Percentiles rank a stretch among this genome's conserved stretches.
phyloP scores from a whole-genome alignment of 37 sponge, comb jelly and placozoan genomes.

The Trichoplax adhaerens region DNA sequence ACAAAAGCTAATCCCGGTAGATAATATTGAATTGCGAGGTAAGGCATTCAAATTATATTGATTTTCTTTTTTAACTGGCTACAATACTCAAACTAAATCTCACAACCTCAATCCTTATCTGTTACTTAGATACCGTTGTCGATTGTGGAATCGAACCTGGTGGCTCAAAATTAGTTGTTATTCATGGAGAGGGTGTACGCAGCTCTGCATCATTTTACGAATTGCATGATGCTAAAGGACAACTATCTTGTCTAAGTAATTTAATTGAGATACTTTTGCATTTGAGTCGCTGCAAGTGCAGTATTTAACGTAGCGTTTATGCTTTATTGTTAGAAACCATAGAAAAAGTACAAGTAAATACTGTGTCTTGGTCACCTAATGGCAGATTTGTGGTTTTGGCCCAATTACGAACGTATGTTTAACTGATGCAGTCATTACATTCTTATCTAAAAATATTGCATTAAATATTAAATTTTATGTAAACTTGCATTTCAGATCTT shows the following conservation, averaged over 20 bases:
- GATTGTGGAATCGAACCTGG: conserved; percentile 31
- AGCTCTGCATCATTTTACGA: conserved; percentile 47
- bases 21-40: conserved; percentile 94
- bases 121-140: too few species aligned
- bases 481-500: neutral
- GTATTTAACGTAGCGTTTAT: too few species aligned
- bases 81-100: too few species aligned
- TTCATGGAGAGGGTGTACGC: conserved; percentile 66
- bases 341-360: conserved; percentile 16
- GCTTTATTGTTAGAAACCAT: conserved; percentile 3
- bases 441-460: neutral
- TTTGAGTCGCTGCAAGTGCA: too few species aligned
- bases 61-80: too few species aligned
- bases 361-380: conserved; percentile 74
- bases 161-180: conserved; percentile 70
- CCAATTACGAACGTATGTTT: conserved; percentile 35
- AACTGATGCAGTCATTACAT: neutral
- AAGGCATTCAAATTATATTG: neutral
- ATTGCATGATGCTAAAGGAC: conserved; percentile 14
- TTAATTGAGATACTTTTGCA: too few species aligned
- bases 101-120: too few species aligned
- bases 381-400: conserved; percentile 82
- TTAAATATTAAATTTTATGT: too few species aligned
- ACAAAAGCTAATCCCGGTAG: conserved; percentile 81
- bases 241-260: too few species aligned